Evolutionary conservation across 2,113 vertebrate species (phyloP), one percentile per base, ranked within the genome.

Genomic region (Sceloporus undulatus): DNA sequence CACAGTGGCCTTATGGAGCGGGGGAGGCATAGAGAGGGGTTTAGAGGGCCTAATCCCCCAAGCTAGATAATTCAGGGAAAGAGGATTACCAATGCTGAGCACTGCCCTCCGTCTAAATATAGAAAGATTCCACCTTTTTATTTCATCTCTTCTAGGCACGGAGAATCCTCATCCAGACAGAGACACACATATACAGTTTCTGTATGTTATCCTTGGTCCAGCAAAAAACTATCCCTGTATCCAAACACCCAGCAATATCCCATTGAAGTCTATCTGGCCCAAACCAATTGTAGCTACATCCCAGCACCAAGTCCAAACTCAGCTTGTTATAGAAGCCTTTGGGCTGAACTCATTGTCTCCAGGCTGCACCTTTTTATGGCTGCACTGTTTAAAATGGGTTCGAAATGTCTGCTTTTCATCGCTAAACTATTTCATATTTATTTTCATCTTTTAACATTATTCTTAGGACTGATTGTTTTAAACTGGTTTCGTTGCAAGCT

Each of bases 11-110:
- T 87, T 77, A 75, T 73, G 34, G 85, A 65, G 82, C 29, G 19
- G 0, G 86, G 27, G 70, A 82, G 91, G 92, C 88, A 71, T 87
- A 77, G 56, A 2, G 75, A 89, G 87, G 83, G 96, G 94, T 95
- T 96, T 95, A 98, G 97, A 97, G 97, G 93, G 96, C 97, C 93
- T 98, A 99, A 99, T 98, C 98, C 98, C 62, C 85, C 93, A 88
- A 94, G 94, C 94, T 96, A 96, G 97, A 98, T 98, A 98, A 98
- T 97, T 97, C 93, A 88, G 66, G 91, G 94, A 98, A 99, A 99
- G 98, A 98, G 97, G 98, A 99, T 99, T 99, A 99, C 95, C 97
- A 96, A 94, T 97, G 97, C 97, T 94, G 95, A 5, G 96, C 95
- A 96, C 91, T 97, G 95, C 94, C 97, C 95, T 96, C 94, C 3